These are phyloP conservation scores for Cheilosia vernalis DNA, from an alignment of 2,888 invertebrate genomes.

Conservation along the genomic window DNA sequence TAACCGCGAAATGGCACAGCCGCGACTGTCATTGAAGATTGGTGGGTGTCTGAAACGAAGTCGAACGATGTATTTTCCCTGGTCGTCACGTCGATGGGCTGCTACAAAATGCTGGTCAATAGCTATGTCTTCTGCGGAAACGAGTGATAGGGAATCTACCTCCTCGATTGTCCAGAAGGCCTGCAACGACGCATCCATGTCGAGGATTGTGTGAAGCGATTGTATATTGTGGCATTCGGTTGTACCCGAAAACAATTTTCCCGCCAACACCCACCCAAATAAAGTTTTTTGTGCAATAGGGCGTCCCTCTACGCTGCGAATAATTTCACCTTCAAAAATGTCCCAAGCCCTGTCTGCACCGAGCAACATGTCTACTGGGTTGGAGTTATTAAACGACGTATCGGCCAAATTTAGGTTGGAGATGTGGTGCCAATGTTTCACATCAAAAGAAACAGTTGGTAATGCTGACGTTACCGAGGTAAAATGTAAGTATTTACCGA, in stretches of 20 bases:
- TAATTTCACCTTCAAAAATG: slow-evolving; percentile 1
- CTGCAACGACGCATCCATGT: slow-evolving; percentile 18
- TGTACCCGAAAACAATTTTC: neutral
- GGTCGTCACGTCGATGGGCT: slow-evolving; percentile 33
- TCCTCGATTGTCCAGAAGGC: slow-evolving; percentile 35
- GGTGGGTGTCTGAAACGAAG: slow-evolving; percentile 33
- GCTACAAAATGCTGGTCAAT: slow-evolving; percentile 32
- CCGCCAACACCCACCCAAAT: slow-evolving; percentile 21
- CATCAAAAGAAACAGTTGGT: slow-evolving; percentile 17
- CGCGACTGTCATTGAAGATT: slow-evolving; percentile 27
- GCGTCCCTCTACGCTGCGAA: neutral
- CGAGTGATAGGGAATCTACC: neutral
- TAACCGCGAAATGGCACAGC: slow-evolving; percentile 25
- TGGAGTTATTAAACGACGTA: slow-evolving; percentile 5
- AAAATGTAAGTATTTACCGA: slow-evolving; percentile 35
- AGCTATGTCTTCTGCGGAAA: slow-evolving; percentile 31
- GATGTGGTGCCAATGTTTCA: slow-evolving; percentile 35
- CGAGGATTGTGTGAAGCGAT: slow-evolving; percentile 9
- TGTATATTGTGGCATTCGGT: neutral
- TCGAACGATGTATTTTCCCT: slow-evolving; percentile 38
- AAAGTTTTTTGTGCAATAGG: too few relatives aligned
- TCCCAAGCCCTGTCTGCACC: slow-evolving; percentile 30
- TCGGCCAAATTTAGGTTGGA: slow-evolving; percentile 21
- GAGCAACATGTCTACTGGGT: slow-evolving; percentile 21
- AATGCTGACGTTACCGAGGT: neutral